Percentiles rank a stretch among this genome's conserved stretches.
Conservation (phyloP, 2,888 invertebrate species). For the Amblyteles armatorius region DNA sequence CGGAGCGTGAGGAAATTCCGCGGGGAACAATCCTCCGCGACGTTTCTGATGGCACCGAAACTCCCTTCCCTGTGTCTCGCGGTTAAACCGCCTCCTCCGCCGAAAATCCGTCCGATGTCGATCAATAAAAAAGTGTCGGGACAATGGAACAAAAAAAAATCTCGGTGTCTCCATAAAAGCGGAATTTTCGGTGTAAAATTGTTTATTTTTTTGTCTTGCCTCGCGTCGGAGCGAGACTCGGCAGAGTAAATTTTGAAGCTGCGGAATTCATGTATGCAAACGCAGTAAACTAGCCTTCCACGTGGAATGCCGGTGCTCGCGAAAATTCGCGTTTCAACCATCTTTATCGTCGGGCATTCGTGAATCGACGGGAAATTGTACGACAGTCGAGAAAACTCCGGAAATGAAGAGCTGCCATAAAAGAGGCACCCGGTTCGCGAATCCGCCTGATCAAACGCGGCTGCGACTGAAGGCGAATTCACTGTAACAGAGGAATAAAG, state of each 20-base stretch:
- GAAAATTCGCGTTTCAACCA: conserved; percentile 7
- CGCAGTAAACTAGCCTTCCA: conserved; percentile 41
- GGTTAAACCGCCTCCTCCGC: conserved; percentile 27
- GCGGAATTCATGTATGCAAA: conserved; percentile 62
- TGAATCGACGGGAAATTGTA: conserved; percentile 12
- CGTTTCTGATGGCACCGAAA: conserved; percentile 42
- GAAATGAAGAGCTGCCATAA: conserved; percentile 51
- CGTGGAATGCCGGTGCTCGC: background rate
- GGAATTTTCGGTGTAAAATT: background rate
- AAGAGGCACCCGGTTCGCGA: background rate
- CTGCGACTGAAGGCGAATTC: conserved; percentile 61
- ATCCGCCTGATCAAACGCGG: conserved; percentile 75
- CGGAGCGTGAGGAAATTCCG: conserved; percentile 68
- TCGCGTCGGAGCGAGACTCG: background rate
- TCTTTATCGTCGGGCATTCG: background rate
- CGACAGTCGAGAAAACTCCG: conserved; percentile 40
- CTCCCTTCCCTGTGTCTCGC: conserved; percentile 1
- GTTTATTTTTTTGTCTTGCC: background rate
- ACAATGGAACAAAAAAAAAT: conserved; percentile 59
- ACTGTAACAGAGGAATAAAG: conserved; percentile 21
- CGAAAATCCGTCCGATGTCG: conserved; percentile 35
- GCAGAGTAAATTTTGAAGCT: conserved; percentile 33
- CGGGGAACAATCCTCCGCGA: conserved; percentile 67
- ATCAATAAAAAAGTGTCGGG: conserved; percentile 65
- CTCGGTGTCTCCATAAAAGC: conserved; percentile 29